Evolutionary conservation across 2,888 invertebrate species (phyloP).

Genomic region (Drosophila subsilvestris): DNA sequence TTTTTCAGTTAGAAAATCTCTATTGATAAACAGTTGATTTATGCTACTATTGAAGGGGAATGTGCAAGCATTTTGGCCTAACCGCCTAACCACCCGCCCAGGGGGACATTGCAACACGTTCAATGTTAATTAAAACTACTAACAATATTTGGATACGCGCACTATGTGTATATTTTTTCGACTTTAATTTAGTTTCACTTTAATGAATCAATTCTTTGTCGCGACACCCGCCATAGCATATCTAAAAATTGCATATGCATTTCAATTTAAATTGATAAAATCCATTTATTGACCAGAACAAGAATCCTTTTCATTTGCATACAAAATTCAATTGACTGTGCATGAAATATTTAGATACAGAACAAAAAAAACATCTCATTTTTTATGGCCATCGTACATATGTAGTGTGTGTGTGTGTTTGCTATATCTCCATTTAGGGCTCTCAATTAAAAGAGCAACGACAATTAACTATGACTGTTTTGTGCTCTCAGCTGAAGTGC

Average conservation of each 20-base stretch:
- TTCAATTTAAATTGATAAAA: constrained; percentile 21
- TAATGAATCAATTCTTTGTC: constrained; percentile 1
- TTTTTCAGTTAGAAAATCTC: constrained; percentile 29
- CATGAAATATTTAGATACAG: constrained; percentile 1
- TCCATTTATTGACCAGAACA: constrained; percentile 20
- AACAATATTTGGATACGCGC: background rate
- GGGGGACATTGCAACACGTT: background rate
- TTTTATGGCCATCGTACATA: background rate
- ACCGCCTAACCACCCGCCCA: no score
- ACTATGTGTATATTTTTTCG: background rate
- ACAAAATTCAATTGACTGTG: constrained; percentile 34
- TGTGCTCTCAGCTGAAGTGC: background rate
- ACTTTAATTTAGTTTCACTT: background rate
- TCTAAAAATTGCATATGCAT: constrained; percentile 27
- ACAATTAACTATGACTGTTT: background rate
- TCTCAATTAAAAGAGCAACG: background rate
- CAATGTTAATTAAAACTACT: background rate
- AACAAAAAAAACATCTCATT: constrained; percentile 4
- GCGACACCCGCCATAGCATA: background rate
- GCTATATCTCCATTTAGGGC: background rate
- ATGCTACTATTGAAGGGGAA: constrained; percentile 15
- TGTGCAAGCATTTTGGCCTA: background rate
- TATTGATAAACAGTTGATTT: constrained; percentile 41
- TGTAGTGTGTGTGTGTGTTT: background rate
- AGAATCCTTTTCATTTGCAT: constrained; percentile 17